Percentiles rank a stretch among this genome's conserved stretches.
Conservation (phyloP, 2,888 invertebrate genomes). For the Gonocerus acuteangulatus region DNA sequence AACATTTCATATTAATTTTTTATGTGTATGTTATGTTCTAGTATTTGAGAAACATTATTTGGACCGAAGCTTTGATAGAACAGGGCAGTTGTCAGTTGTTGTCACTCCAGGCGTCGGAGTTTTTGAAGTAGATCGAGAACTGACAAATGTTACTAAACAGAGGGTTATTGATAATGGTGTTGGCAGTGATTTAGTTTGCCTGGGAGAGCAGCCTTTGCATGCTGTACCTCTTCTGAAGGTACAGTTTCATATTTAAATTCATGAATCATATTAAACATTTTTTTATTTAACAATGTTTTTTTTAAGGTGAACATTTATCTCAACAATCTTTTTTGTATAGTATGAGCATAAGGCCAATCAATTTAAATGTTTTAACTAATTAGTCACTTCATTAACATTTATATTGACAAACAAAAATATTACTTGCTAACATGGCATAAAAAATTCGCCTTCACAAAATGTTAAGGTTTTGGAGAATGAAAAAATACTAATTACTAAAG, state of each 20-base stretch:
- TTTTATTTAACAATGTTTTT: not conserved
- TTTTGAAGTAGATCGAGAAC: slow-evolving; percentile 93
- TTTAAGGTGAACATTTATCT: not conserved
- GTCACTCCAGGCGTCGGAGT: slow-evolving; percentile 98
- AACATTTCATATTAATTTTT: not conserved
- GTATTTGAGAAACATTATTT: slow-evolving; percentile 97
- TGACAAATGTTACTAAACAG: slow-evolving; percentile 97
- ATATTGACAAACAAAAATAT: too few relatives aligned
- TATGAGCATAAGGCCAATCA: not conserved
- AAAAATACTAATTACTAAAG: too few relatives aligned
- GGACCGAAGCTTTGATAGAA: slow-evolving; percentile 95
- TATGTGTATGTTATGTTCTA: slow-evolving; percentile 44
- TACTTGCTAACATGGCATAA: too few relatives aligned
- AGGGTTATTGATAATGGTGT: slow-evolving; percentile 97
- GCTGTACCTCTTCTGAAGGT: slow-evolving; percentile 91
- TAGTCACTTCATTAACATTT: too few relatives aligned
- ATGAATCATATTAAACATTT: not conserved
- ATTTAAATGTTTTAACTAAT: too few relatives aligned
- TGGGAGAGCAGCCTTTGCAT: slow-evolving; percentile 96
- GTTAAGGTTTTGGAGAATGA: too few relatives aligned
- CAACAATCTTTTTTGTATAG: not conserved
- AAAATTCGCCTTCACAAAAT: too few relatives aligned
- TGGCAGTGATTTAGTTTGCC: slow-evolving; percentile 93
- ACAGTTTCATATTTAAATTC: slow-evolving; percentile 27
- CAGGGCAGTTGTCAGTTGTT: slow-evolving; percentile 94